Base-by-base conservation (phyloP, 2,113 vertebrate species). In the Dipodomys spectabilis region DNA sequence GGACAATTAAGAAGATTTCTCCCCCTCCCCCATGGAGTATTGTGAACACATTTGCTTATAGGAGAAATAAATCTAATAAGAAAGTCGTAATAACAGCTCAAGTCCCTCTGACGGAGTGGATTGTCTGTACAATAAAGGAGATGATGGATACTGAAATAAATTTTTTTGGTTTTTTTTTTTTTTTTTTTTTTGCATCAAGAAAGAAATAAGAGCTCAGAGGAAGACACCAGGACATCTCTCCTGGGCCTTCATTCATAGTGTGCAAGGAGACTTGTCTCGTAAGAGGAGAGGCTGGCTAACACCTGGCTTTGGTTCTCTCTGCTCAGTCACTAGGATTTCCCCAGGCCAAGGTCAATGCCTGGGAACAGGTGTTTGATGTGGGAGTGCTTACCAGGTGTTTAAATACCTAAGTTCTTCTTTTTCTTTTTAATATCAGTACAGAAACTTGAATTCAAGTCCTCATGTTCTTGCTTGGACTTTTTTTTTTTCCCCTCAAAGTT, bases 1-100 rank as follows among this genome's bases (percentile, higher is more conserved):
- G 84, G 95, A 97, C 96, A 91, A 91, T 96, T 91, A 87, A 7
- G 90, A 95, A 96, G 95, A 95, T 96, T 95, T 57, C 53, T 57
- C 53, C 53, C 53, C 53, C 53, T 64, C 96, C 97, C 95, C 91
- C 91, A 95, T 95, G 95, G 94, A 97, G 94, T 96, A 95, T 96
- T 98, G 97, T 97, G 97, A 97, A 96, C 62, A 97, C 93, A 72
- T 97, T 98, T 97, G 92, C 96, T 95, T 96, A 97, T 95, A 97
- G 94, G 89, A 97, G 95, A 97, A 97, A 98, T 97, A 97, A 97
- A 98, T 96, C 96, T 96, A 97, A 97, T 98, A 97, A 96, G 96
- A 97, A 97, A 97, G 19, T 91, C 94, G 69, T 95, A 97, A 96
- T 86, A 96, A 92, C 96, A 88, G 92, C 96, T 96, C 94, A 96